A percentile compares a stretch with the other conserved stretches of the same genome.
Conservation (phyloP, 2,113 vertebrate genomes). For the Sapayoa aenigma region DNA sequence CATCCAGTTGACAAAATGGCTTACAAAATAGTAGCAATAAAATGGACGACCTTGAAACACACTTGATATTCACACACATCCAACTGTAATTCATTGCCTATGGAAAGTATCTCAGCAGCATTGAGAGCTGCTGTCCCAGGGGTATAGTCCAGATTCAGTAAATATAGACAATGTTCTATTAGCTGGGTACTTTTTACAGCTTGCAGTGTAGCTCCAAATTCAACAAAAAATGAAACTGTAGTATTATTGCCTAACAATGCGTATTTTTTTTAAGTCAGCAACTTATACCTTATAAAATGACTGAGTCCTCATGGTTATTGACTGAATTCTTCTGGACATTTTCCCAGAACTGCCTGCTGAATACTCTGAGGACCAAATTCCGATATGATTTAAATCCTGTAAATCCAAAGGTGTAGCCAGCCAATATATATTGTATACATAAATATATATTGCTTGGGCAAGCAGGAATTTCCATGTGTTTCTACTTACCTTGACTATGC, state of each 20-base stretch:
- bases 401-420: slow-evolving; percentile 7
- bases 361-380: neutral
- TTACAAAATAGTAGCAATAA: neutral
- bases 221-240: neutral
- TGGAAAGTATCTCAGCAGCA: neutral
- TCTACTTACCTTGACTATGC: neutral
- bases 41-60: neutral
- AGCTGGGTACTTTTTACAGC: neutral
- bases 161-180: neutral
- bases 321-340: neutral
- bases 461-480: slow-evolving; percentile 44
- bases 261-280: neutral
- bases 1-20: neutral
- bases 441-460: neutral
- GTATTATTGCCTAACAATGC: neutral
- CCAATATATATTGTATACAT: neutral
- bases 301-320: neutral
- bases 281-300: neutral
- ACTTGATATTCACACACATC: neutral
- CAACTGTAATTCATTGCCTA: neutral
- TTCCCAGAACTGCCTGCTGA: slow-evolving; percentile 18
- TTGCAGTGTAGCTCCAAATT: neutral
- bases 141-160: neutral
- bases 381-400: slow-evolving; percentile 1
- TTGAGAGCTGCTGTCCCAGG: neutral